Evolutionary conservation across 2,113 vertebrate species (phyloP).

Genomic region (Phoxinus phoxinus): DNA sequence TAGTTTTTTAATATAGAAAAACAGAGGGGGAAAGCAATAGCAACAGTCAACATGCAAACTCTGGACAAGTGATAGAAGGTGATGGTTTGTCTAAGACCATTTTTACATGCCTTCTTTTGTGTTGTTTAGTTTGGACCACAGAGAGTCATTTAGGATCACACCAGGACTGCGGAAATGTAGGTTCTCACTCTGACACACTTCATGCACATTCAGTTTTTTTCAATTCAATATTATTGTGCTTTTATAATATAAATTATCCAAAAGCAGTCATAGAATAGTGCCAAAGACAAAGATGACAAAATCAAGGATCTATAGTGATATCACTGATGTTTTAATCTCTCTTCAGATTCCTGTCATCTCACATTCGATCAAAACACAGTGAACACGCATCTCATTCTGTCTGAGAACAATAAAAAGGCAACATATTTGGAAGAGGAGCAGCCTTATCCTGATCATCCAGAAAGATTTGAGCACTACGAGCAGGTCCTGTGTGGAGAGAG

Average conservation of each 20-base stretch:
- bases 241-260: not conserved
- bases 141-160: not conserved
- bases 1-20: too few relatives aligned
- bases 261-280: not conserved
- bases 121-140: not conserved
- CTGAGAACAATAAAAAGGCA: slow-evolving; percentile 3
- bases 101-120: not conserved
- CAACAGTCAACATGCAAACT: not conserved
- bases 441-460: slow-evolving; percentile 4
- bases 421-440: not conserved
- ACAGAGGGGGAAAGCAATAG: not conserved
- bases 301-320: not conserved
- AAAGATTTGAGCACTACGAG: not conserved
- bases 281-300: not conserved
- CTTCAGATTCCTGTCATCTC: not conserved
- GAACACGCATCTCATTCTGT: slow-evolving; percentile 1
- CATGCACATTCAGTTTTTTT: not conserved
- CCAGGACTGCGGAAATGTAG: slow-evolving; percentile 4
- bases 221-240: not conserved
- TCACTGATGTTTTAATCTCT: not conserved
- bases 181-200: not conserved
- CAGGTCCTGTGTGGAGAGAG: slow-evolving; percentile 3
- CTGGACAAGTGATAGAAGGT: too few relatives aligned
- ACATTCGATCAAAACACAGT: not conserved
- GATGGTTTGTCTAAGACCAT: not conserved